Percentiles rank a stretch among this genome's conserved stretches.
Evolutionary conservation across 2,888 invertebrate species (phyloP).

Genomic region (Tribolium freemani): DNA sequence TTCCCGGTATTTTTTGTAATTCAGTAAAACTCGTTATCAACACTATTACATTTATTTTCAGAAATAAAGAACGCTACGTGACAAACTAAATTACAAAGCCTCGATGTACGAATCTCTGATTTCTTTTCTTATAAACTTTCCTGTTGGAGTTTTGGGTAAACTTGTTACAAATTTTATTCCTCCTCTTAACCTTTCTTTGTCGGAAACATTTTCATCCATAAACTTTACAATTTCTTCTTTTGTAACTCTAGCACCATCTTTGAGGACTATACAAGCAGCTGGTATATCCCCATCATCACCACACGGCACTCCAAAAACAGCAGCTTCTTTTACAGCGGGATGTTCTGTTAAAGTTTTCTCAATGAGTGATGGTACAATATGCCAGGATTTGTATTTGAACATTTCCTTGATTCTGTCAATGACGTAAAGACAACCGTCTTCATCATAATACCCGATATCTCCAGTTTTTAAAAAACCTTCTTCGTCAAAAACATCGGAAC

Average conservation of each 20-base stretch:
- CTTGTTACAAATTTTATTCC: slow-evolving; percentile 40
- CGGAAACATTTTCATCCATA: slow-evolving; percentile 38
- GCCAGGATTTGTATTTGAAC: slow-evolving; percentile 57
- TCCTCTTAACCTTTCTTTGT: slow-evolving; percentile 43
- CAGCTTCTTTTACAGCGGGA: slow-evolving; percentile 54
- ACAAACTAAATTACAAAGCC: not conserved
- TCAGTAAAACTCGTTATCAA: too few relatives aligned
- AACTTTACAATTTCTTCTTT: slow-evolving; percentile 32
- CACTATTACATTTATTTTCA: too few relatives aligned
- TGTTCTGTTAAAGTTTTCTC: slow-evolving; percentile 55
- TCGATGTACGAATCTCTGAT: slow-evolving; percentile 1
- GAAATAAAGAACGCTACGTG: too few relatives aligned
- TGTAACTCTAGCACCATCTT: slow-evolving; percentile 11
- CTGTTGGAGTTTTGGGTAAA: slow-evolving; percentile 43
- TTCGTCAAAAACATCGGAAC: slow-evolving; percentile 48
- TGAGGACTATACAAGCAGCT: slow-evolving; percentile 45
- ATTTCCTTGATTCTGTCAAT: slow-evolving; percentile 58
- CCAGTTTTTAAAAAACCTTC: slow-evolving; percentile 58
- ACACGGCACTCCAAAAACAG: slow-evolving; percentile 56
- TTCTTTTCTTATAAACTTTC: slow-evolving; percentile 32
- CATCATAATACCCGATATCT: slow-evolving; percentile 59
- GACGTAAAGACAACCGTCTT: slow-evolving; percentile 56
- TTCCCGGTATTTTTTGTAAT: too few relatives aligned
- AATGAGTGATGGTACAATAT: slow-evolving; percentile 59
- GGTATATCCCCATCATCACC: slow-evolving; percentile 54